Base-by-base conservation (phyloP, 2,113 vertebrate species). In the Sorex araneus region DNA sequence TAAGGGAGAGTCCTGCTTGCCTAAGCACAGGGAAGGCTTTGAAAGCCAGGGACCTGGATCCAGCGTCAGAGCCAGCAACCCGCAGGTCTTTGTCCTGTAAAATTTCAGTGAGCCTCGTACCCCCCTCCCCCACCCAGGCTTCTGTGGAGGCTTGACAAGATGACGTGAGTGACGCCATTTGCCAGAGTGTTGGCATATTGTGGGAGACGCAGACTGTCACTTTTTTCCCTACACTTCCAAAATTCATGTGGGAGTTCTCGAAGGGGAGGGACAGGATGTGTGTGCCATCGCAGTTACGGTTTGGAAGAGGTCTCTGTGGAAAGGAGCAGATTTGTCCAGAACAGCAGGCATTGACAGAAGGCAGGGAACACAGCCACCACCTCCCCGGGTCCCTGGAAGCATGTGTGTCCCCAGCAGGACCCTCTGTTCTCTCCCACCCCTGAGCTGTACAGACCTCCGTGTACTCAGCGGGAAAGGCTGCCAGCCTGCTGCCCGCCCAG, bases 271-370 rank as follows among this genome's bases (percentile, higher is more conserved):
- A 40, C 25, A 57, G 60, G 40, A n/a, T 71, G 43, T 27, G 32
- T 40, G 70, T 57, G n/a, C 27, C 78, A 13, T 32, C 45, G 60
- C n/a, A 19, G 78, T 69, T 69, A 54, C 81, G 86, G 84, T 69
- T 92, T 30, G 64, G 70, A 93, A n/a, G n/a, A 54, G 43, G 73
- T 9, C 25, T 91, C 70, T 66, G 77, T 70, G 43, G 63, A 81
- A 89, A 64, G 19, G 34, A 69, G 19, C 89, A 36, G 21, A 57
- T 74, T 69, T 40, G n/a, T n/a, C 67, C 64, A 19, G 50, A 93
- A 83, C 74, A 34, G 69, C 74, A 32, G 78, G 73, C 5, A 16
- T 40, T 18, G 25, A 23, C 74, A 76, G 83, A 54, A 87, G 74
- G 50, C 87, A 50, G 83, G 18, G 60, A 60, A 12, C 47, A 28